phyloP scores from a whole-genome alignment of 2,888 invertebrate genomes.

The Ormyrus pomaceus region DNA sequence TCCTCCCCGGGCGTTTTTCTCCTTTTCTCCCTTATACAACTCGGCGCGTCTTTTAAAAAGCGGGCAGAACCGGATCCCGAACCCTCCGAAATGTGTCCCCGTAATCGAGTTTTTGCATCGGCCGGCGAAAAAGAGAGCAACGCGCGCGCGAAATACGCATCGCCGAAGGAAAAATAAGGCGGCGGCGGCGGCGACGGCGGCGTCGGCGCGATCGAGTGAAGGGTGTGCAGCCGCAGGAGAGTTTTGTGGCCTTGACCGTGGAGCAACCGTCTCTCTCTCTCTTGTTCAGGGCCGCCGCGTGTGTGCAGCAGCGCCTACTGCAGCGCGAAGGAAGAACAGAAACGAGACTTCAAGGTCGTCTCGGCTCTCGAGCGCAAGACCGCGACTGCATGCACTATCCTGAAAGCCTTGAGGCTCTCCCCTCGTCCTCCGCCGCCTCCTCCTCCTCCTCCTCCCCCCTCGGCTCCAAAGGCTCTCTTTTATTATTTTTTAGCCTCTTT shows the following conservation, averaged over 20 bases:
- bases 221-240: slow-evolving; percentile 49
- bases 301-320: slow-evolving; percentile 2
- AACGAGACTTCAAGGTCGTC: slow-evolving; percentile 47
- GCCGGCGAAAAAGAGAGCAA: no score
- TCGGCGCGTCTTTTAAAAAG: slow-evolving; percentile 46
- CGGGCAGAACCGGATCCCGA: slow-evolving; percentile 45
- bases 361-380: slow-evolving; percentile 44
- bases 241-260: slow-evolving; percentile 55
- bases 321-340: slow-evolving; percentile 22
- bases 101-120: slow-evolving; percentile 58
- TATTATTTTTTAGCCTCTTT: background rate
- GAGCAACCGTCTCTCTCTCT: background rate
- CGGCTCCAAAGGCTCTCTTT: no score
- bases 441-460: background rate
- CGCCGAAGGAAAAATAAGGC: background rate
- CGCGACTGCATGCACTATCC: slow-evolving; percentile 43
- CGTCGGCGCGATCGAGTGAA: slow-evolving; percentile 62
- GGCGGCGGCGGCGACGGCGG: slow-evolving; percentile 25
- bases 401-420: slow-evolving; percentile 21
- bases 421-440: no score
- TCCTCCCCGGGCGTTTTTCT: background rate
- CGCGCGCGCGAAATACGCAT: no score
- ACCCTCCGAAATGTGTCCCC: slow-evolving; percentile 51
- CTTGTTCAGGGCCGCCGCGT: slow-evolving; percentile 29
- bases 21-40: slow-evolving; percentile 22